Percentiles rank a stretch among this genome's conserved stretches.
Evolutionary conservation across 1,140 invertebrate genomes (phyloP).

Genomic region (Chymomyza costata): DNA sequence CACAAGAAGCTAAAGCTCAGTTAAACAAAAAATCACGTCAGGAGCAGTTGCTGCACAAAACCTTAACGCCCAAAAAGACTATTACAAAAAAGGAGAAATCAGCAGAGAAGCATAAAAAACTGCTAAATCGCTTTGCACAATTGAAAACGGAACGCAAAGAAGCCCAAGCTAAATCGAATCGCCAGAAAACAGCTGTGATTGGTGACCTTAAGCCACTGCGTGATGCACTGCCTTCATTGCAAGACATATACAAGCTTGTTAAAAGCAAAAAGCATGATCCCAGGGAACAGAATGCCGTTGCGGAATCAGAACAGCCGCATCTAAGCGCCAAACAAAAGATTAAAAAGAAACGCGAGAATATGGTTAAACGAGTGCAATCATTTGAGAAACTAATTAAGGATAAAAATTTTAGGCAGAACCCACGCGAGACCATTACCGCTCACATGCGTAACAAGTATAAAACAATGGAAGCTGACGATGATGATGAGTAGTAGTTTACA

Average conservation of each 20-base stretch:
- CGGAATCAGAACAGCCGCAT: constrained; percentile 25
- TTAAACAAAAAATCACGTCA: constrained; percentile 37
- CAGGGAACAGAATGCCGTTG: constrained; percentile 10
- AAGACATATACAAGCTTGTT: constrained; percentile 58
- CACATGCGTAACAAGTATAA: constrained; percentile 53
- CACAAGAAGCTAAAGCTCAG: constrained; percentile 38
- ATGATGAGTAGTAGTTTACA: constrained; percentile 23
- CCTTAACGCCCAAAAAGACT: constrained; percentile 47
- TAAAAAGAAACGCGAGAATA: constrained; percentile 48
- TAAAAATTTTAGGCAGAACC: constrained; percentile 61
- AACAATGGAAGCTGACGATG: constrained; percentile 41
- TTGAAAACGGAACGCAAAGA: constrained; percentile 52
- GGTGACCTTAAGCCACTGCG: constrained; percentile 64
- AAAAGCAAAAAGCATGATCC: constrained; percentile 24
- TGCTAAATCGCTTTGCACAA: constrained; percentile 53
- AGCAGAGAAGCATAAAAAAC: constrained; percentile 52
- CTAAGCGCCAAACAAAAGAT: constrained; percentile 60
- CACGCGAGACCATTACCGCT: constrained; percentile 45
- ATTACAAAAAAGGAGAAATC: constrained; percentile 64
- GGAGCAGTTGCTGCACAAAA: constrained; percentile 55
- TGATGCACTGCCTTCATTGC: constrained; percentile 66
- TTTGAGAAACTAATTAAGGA: constrained; percentile 62
- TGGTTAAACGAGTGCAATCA: constrained; percentile 40
- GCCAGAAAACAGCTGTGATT: constrained; percentile 56
- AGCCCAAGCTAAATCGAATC: constrained; percentile 49